Percentiles rank a stretch among this genome's conserved stretches.
Conservation (phyloP, 2,113 vertebrate genomes). For the Dasyurus viverrinus region DNA sequence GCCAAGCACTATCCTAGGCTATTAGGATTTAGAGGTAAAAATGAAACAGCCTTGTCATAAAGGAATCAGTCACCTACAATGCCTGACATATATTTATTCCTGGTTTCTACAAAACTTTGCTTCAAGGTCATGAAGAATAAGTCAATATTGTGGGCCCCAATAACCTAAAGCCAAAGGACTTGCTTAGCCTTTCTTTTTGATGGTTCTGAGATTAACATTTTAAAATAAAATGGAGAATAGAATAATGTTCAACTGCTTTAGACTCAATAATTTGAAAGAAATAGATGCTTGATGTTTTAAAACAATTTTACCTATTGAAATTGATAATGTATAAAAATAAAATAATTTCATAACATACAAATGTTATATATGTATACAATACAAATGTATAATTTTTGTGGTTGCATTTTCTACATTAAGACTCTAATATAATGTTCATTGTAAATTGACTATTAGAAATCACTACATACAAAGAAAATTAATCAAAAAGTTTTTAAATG, state of each 20-base stretch:
- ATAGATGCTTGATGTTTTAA: neutral
- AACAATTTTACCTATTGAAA: neutral
- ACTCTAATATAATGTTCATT: neutral
- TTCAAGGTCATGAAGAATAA: neutral
- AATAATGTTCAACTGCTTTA: neutral
- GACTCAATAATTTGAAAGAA: neutral
- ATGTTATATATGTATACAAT: neutral
- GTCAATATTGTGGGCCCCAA: neutral
- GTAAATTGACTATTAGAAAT: neutral
- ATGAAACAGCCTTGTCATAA: neutral
- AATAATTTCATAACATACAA: neutral
- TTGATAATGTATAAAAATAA: neutral
- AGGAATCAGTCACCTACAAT: neutral
- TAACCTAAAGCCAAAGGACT: neutral
- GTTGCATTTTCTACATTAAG: neutral
- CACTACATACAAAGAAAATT: no score
- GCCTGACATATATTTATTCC: neutral
- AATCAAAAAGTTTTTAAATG: no score
- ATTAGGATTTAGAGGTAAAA: neutral
- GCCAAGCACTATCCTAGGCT: neutral
- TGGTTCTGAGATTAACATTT: neutral
- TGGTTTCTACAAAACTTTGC: neutral
- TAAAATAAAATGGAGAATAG: neutral
- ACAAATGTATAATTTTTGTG: neutral
- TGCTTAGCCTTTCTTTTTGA: neutral